Base-by-base conservation (phyloP, 2,113 vertebrate species). In the Osmerus mordax region DNA sequence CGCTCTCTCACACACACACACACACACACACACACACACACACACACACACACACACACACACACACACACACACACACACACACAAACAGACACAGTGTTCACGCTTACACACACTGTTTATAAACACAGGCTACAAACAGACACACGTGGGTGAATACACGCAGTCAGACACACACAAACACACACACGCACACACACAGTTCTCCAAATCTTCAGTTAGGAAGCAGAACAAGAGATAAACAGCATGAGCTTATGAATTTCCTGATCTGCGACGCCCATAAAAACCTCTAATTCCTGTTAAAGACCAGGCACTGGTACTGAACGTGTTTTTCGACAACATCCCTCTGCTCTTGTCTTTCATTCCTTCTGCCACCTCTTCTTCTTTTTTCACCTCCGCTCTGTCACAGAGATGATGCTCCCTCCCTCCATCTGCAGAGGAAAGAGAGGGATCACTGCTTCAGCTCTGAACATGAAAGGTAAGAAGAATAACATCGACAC, bases 401-500 rank as follows among this genome's bases (percentile, higher is more conserved):
- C 77, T 68, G 82, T 86, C 86, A 89, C 81, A 85, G 81, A 86
- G 85, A 90, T 89, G 86, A 87, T 73, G 64, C 80, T 81, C 81
- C 66, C n/a, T 21, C 8, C 32, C 12, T 36, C 65, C n/a, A 67
- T 59, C 56, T 86, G 75, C 82, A 16, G 84, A 21, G 70, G 78
- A 83, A 76, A 81, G 71, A 74, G 70, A 81, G 81, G 59, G 84
- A 83, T 87, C 82, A 78, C 68, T 81, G 36, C 64, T 66, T 80
- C 77, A 84, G 86, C 87, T 90, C 88, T 88, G 84, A 90, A 90
- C 89, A 89, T 89, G 84, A 90, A 90, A 90, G 79, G 72, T 76
- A 74, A 76, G 69, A 76, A 74, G 78, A 84, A 86, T 85, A 87
- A 88, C 79, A 90, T 87, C 83, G 7, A 47, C 41, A 47, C 9